These are phyloP conservation scores for Callimorpha dominula DNA, from an alignment of 2,888 invertebrate species.

Conservation along the genomic window DNA sequence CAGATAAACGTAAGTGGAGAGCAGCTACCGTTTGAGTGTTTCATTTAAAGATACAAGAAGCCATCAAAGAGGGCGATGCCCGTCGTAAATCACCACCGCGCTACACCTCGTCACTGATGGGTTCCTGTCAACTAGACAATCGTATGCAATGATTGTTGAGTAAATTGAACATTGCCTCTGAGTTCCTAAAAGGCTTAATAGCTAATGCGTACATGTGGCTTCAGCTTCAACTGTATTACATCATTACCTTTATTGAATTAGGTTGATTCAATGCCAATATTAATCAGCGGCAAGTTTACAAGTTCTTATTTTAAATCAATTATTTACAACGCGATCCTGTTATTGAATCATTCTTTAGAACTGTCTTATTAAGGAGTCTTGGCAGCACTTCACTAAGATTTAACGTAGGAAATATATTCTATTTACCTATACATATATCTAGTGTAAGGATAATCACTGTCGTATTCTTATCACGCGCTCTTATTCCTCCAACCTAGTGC, in stretches of 20 bases:
- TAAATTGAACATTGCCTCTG: conserved; percentile 52
- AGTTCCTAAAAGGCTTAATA: conserved; percentile 29
- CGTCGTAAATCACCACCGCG: conserved; percentile 61
- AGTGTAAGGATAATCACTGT: conserved; percentile 65
- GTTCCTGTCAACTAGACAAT: conserved; percentile 50
- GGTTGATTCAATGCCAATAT: neutral
- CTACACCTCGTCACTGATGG: conserved; percentile 61
- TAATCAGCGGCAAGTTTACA: neutral
- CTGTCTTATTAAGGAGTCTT: neutral
- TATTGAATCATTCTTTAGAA: neutral
- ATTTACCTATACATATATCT: neutral
- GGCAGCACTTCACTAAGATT: conserved; percentile 55
- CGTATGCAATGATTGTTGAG: conserved; percentile 39
- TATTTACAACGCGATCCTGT: neutral
- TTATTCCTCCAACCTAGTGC: conserved; percentile 81
- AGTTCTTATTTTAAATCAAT: neutral
- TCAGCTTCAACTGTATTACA: conserved; percentile 17
- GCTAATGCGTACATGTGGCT: conserved; percentile 4
- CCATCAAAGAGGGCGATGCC: conserved; percentile 55
- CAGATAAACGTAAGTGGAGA: conserved; percentile 52
- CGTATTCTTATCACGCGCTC: conserved; percentile 81
- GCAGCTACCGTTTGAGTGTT: conserved; percentile 53
- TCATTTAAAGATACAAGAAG: conserved; percentile 64
- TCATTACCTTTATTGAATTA: conserved; percentile 23
- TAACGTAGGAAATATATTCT: conserved; percentile 73